These are phyloP conservation scores for Eleutherodactylus coqui DNA, from an alignment of 2,797 vertebrate species.

Conservation along the genomic window DNA sequence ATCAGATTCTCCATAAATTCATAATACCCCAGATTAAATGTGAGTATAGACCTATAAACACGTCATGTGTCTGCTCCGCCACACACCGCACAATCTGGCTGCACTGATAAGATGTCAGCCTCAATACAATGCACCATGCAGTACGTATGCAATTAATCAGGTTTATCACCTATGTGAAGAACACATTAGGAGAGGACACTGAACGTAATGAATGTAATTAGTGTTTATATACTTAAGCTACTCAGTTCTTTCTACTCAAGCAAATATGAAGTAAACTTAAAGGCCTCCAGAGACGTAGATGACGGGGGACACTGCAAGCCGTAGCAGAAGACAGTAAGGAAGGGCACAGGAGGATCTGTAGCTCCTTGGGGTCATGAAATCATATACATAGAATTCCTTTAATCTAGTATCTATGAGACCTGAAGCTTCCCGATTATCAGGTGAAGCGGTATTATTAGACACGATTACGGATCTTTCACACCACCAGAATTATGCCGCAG, in stretches of 20 bases:
- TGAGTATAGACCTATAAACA: slow-evolving; percentile 35
- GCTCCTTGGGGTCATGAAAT: too few relatives aligned
- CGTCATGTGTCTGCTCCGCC: slow-evolving; percentile 34
- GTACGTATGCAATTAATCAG: slow-evolving; percentile 43
- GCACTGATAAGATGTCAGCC: slow-evolving; percentile 23
- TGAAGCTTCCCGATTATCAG: too few relatives aligned
- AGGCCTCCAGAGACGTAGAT: background rate
- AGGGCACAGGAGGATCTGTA: background rate
- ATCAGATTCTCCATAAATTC: slow-evolving; percentile 59
- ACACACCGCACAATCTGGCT: slow-evolving; percentile 42
- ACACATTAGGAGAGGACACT: slow-evolving; percentile 36
- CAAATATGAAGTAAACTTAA: slow-evolving; percentile 12
- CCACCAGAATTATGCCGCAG: too few relatives aligned
- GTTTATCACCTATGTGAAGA: slow-evolving; percentile 51
- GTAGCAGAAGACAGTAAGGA: background rate
- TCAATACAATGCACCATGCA: slow-evolving; percentile 28
- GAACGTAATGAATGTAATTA: slow-evolving; percentile 50
- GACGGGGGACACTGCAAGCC: background rate
- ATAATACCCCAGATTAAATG: slow-evolving; percentile 55
- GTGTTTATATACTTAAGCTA: slow-evolving; percentile 33
- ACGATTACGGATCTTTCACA: too few relatives aligned
- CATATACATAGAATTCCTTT: background rate
- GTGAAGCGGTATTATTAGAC: too few relatives aligned
- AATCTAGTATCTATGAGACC: background rate
- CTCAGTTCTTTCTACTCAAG: slow-evolving; percentile 1